Conservation (phyloP, 2,888 invertebrate genomes). For the Oasisia sp. region DNA sequence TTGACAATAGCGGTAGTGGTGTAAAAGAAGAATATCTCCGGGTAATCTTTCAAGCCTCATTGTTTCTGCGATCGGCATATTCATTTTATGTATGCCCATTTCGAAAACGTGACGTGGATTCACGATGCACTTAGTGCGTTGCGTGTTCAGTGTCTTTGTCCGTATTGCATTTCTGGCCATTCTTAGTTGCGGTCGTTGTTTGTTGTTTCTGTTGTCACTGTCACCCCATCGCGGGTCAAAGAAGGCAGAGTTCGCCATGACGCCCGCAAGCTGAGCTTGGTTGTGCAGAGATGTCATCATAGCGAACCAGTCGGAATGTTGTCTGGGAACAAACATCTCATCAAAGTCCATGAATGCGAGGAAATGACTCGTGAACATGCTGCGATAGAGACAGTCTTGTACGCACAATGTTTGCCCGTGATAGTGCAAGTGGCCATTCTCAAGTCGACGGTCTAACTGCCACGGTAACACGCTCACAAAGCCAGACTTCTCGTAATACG, state of each 20-base stretch:
- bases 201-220: not conserved
- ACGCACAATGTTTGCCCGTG: conserved; percentile 61
- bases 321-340: conserved; percentile 59
- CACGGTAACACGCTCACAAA: conserved; percentile 52
- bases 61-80: conserved; percentile 43
- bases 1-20: conserved; percentile 59
- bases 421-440: conserved; percentile 42
- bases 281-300: conserved; percentile 29
- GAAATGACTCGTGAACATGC: conserved; percentile 54
- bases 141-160: conserved; percentile 45
- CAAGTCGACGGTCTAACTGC: conserved; percentile 46
- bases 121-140: conserved; percentile 62
- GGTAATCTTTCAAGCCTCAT: conserved; percentile 47
- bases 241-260: conserved; percentile 59
- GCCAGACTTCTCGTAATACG: conserved; percentile 49
- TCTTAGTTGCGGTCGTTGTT: not conserved
- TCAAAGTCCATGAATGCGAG: conserved; percentile 61
- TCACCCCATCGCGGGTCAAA: conserved; percentile 49
- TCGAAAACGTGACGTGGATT: conserved; percentile 63
- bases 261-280: conserved; percentile 44
- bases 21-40: conserved; percentile 47
- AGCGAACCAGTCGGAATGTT: not conserved
- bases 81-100: conserved; percentile 52
- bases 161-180: conserved; percentile 36
- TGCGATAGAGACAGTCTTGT: conserved; percentile 62